Evolutionary conservation across 2,888 invertebrate genomes (phyloP).

Genomic region (Desoria tigrina): DNA sequence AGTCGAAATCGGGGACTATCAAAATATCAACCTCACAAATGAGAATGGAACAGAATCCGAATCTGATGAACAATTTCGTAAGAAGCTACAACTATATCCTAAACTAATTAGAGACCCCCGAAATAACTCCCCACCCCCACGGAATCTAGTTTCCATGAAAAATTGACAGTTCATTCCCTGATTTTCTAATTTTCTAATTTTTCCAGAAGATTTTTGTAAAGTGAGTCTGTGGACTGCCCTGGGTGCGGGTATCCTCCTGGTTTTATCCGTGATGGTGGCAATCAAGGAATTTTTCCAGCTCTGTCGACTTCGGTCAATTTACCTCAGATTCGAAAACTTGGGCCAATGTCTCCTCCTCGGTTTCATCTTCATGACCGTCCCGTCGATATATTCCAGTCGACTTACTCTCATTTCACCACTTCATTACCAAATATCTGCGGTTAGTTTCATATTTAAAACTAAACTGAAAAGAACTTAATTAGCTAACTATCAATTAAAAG

Average conservation of each 20-base stretch:
- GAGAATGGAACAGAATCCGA: neutral
- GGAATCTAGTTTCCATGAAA: too few species aligned
- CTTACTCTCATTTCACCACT: constrained; percentile 17
- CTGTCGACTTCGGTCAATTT: constrained; percentile 24
- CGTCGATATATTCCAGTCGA: constrained; percentile 27
- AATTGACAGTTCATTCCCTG: too few species aligned
- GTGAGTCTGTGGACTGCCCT: neutral
- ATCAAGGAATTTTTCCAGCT: constrained; percentile 44
- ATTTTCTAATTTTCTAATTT: too few species aligned
- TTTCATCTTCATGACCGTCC: constrained; percentile 36
- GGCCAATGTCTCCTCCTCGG: constrained; percentile 38
- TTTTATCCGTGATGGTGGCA: constrained; percentile 23
- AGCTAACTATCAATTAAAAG: neutral
- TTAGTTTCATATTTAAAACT: too few species aligned
- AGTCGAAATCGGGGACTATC: neutral
- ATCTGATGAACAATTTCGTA: neutral
- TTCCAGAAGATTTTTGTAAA: neutral
- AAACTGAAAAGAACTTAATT: too few species aligned
- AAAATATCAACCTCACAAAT: too few species aligned
- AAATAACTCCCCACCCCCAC: too few species aligned
- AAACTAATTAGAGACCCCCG: neutral
- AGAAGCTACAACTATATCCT: neutral
- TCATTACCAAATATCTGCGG: constrained; percentile 41
- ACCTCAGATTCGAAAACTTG: constrained; percentile 30
- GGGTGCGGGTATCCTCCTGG: constrained; percentile 17